Base-by-base conservation (phyloP, 2,797 vertebrate genomes). In the Smutsia gigantea region DNA sequence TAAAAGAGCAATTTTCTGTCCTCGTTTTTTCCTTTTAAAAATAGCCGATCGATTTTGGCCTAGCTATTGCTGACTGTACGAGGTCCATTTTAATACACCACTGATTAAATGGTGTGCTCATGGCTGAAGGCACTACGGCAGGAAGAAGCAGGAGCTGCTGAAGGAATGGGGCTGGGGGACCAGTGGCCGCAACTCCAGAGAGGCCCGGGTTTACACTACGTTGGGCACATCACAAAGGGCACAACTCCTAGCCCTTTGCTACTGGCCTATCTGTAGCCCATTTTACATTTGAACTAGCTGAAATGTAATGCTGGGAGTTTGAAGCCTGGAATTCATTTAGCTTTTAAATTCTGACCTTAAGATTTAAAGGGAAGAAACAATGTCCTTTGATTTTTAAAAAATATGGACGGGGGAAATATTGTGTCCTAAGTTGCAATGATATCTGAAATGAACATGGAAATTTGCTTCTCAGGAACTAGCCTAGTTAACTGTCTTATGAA, bases 31-130 rank as follows among this genome's bases (percentile, higher is more conserved):
- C 61, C 83, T 90, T 95, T 87, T 93, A 97, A 94, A 95, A 96
- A 97, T 92, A 98, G 96, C 94, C 97, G 93, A 98, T 98, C 21
- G 94, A 98, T 98, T 98, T 97, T 97, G 93, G 97, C 96, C 97
- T 96, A 78, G 96, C 97, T 97, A 90, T n/a, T 92, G 87, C 72
- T 92, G 97, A 98, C 96, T 95, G 92, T 64, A 98, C 95, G 68
- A 90, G 79, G 75, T 88, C 64, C 96, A 95, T 98, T 97, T 7
- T 91, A 97, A 84, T 88, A 96, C 87, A 96, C 57, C 46, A 75
- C 97, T 94, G 97, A 97, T 98, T 96, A 98, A 96, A 97, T 31
- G 90, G 83, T 94, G 94, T 87, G 95, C 68, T 95, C 14, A 5
- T 55, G 94, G 94, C 90, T 96, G 97, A 95, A 77, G 95, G 96